phyloP scores from a whole-genome alignment of 2,888 invertebrate genomes.

The Thecocarcelia acutangulata region DNA sequence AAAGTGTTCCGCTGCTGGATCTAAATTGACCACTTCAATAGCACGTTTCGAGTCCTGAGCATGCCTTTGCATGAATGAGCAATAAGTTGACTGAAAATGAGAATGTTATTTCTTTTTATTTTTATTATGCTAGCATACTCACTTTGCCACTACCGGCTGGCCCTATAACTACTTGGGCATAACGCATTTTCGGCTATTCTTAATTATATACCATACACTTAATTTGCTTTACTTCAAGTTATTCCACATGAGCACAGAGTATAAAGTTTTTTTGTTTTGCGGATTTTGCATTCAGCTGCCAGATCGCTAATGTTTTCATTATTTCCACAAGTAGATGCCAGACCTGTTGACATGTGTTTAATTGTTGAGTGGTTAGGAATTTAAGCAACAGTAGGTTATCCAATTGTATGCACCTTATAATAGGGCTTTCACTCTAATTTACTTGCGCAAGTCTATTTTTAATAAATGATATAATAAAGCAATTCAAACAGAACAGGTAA shows the following conservation, averaged over 20 bases:
- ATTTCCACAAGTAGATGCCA: too few relatives aligned
- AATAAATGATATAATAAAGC: too few relatives aligned
- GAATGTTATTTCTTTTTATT: not conserved
- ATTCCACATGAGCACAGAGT: too few relatives aligned
- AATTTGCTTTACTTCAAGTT: slow-evolving; percentile 30
- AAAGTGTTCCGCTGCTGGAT: slow-evolving; percentile 98
- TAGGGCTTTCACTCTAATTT: too few relatives aligned
- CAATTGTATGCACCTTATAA: too few relatives aligned
- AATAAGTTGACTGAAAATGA: slow-evolving; percentile 92
- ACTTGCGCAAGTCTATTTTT: too few relatives aligned
- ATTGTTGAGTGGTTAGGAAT: too few relatives aligned
- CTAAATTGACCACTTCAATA: slow-evolving; percentile 95
- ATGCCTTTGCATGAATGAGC: slow-evolving; percentile 92
- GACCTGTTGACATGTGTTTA: too few relatives aligned
- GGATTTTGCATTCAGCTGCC: slow-evolving; percentile 3
- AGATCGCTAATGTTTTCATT: not conserved
- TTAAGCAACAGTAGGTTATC: too few relatives aligned
- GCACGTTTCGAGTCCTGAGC: slow-evolving; percentile 88
- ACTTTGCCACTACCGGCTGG: slow-evolving; percentile 99
- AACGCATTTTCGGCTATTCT: slow-evolving; percentile 86
- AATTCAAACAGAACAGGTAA: too few relatives aligned
- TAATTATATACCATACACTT: slow-evolving; percentile 3
- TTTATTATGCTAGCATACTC: slow-evolving; percentile 72
- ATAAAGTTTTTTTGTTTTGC: slow-evolving; percentile 13
- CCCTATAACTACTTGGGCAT: slow-evolving; percentile 97